Evolutionary conservation across 1,140 invertebrate species (phyloP), one percentile per base, ranked within the genome.

Genomic region (Myzus persicae): DNA sequence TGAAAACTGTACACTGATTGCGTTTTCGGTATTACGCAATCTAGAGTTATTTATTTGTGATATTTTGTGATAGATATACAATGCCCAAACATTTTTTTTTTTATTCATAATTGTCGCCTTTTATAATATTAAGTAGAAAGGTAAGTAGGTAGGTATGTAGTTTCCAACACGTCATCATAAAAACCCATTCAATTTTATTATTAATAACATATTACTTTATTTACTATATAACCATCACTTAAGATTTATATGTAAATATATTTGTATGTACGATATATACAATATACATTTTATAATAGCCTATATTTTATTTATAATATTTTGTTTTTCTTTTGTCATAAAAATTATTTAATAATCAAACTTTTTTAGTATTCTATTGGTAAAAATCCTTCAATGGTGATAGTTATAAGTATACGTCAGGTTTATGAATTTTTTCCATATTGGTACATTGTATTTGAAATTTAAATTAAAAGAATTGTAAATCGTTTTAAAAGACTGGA

Each of bases 31-130:
- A 89, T 54, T 54, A 40, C 48, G 38, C 20, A 22, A 18, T 38
- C 48, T 54, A 40, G 59, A 76, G 48, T 90, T 90, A 59, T 90
- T 54, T 90, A 90, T 90, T 59, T 90, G 89, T 90, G 51, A 90
- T 90, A 90, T 67, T 90, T 26, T 90, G 89, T 90, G 89, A 90
- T 90, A 90, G 51, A 67, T 44, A 85, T 26, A 85, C 20, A 24
- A 38, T 31, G 8, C 24, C 38, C 48, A 40, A 38, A 59, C 31
- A 31, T 26, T 22, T 42, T 24, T 31, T 42, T 54, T 51, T 9
- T 90, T 67, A 11, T 59, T 90, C 42, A 26, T 51, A 14, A 89
- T 54, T 89, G 7, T 54, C 1, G 26, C 14, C 22, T 26, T 54
- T 89, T 7, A 38, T 54, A 48, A 20, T 31, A 31, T 48, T 87